These are phyloP conservation scores for Lycodopsis pacificus DNA, from an alignment of 2,797 vertebrate species.

Conservation along the genomic window DNA sequence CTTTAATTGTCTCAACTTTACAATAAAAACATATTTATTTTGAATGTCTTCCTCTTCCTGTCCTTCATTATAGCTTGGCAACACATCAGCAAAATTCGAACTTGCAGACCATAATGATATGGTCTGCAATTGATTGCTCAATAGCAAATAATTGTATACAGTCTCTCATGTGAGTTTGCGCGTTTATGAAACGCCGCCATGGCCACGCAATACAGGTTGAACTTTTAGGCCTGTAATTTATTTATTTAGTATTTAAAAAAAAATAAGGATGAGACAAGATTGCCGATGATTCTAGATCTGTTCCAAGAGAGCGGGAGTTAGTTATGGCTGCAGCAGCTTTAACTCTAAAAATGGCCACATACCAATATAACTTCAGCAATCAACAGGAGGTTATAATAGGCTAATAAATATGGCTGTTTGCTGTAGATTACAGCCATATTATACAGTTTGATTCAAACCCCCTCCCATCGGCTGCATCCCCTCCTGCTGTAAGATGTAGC, in stretches of 20 bases:
- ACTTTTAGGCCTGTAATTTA: slow-evolving; percentile 33
- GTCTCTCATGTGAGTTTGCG: slow-evolving; percentile 25
- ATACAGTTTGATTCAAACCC: background rate
- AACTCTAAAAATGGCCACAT: background rate
- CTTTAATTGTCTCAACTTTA: background rate
- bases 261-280: slow-evolving; percentile 36
- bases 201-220: slow-evolving; percentile 48
- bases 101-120: slow-evolving; percentile 1
- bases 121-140: slow-evolving; percentile 1
- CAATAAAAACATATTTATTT: background rate
- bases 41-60: background rate
- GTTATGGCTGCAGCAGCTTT: background rate
- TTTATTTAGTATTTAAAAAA: background rate
- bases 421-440: background rate
- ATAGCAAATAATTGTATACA: slow-evolving; percentile 44
- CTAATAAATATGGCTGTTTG: background rate
- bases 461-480: too few species aligned
- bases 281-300: slow-evolving; percentile 14
- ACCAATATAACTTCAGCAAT: background rate
- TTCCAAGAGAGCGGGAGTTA: background rate
- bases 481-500: background rate
- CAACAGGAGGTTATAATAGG: background rate
- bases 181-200: slow-evolving; percentile 40
- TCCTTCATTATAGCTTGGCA: background rate
- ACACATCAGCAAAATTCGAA: slow-evolving; percentile 2